These are phyloP conservation scores for Melinaea menophilus DNA, from an alignment of 2,888 invertebrate genomes.

Conservation along the genomic window DNA sequence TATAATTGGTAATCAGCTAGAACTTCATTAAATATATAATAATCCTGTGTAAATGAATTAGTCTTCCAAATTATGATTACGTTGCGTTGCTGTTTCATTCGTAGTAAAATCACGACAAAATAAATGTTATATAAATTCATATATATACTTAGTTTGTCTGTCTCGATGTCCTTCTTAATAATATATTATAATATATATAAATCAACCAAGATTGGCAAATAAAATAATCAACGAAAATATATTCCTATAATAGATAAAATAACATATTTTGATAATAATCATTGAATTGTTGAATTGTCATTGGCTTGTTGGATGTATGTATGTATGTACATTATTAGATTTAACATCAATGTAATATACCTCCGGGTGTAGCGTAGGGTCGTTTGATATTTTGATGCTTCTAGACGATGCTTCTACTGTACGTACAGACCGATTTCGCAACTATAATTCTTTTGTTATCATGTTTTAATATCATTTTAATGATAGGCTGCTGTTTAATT, in stretches of 20 bases:
- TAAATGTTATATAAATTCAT: too few species aligned
- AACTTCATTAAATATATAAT: not conserved
- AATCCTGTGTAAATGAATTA: conserved; percentile 18
- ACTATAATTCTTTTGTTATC: conserved; percentile 41
- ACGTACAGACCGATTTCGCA: conserved; percentile 41
- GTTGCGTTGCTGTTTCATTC: not conserved
- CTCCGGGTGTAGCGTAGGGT: conserved; percentile 44
- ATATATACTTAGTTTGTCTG: not conserved
- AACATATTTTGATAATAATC: conserved; percentile 60
- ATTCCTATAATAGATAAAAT: conserved; percentile 46
- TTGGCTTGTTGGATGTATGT: conserved; percentile 48
- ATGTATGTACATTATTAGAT: conserved; percentile 29
- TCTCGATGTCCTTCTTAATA: not conserved
- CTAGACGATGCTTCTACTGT: conserved; percentile 10
- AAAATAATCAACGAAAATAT: conserved; percentile 46
- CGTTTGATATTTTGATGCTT: conserved; percentile 28
- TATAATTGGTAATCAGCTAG: not conserved
- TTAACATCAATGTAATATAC: conserved; percentile 55
- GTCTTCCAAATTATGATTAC: conserved; percentile 25
- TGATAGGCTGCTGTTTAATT: conserved; percentile 48
- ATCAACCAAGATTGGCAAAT: conserved; percentile 28
- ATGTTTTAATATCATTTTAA: conserved; percentile 44
- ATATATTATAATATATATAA: not conserved
- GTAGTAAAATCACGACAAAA: too few species aligned
- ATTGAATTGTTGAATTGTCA: conserved; percentile 55